phyloP scores from a whole-genome alignment of 2,888 invertebrate genomes.

The Microplitis manilae region DNA sequence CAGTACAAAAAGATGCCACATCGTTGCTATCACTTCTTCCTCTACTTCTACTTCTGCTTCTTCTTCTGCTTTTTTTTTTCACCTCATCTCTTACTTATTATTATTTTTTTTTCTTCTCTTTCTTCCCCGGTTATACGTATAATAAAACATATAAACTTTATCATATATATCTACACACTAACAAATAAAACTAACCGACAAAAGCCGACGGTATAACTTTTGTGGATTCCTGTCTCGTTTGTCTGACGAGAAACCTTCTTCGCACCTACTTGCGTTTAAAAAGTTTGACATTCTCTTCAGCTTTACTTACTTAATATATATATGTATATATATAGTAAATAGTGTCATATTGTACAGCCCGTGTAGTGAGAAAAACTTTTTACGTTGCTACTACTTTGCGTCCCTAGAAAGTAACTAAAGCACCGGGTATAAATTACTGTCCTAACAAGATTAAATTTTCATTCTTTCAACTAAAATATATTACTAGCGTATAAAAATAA shows the following conservation, averaged over 20 bases:
- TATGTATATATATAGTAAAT: background rate
- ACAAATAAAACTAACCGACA: slow-evolving; percentile 10
- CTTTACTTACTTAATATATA: background rate
- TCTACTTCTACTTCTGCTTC: too few species aligned
- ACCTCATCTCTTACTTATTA: background rate
- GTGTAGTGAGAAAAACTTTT: slow-evolving; percentile 6
- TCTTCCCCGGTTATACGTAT: background rate
- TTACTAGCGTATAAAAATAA: background rate
- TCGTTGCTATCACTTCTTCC: background rate
- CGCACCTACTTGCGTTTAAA: slow-evolving; percentile 11
- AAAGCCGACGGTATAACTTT: slow-evolving; percentile 20
- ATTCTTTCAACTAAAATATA: background rate
- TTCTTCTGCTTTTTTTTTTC: background rate
- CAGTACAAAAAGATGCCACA: background rate
- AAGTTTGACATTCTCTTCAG: slow-evolving; percentile 23
- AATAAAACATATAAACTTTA: slow-evolving; percentile 30
- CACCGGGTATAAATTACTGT: slow-evolving; percentile 6
- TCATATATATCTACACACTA: slow-evolving; percentile 1
- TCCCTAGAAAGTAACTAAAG: slow-evolving; percentile 8
- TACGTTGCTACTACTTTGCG: slow-evolving; percentile 7
- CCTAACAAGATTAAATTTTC: slow-evolving; percentile 10
- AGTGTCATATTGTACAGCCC: background rate
- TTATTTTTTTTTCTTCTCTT: background rate
- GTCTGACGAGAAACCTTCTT: slow-evolving; percentile 24
- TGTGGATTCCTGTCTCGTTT: slow-evolving; percentile 19